Percentiles rank a stretch among this genome's conserved stretches.
Conservation (phyloP, 2,888 invertebrate genomes). For the Philaethria dido region DNA sequence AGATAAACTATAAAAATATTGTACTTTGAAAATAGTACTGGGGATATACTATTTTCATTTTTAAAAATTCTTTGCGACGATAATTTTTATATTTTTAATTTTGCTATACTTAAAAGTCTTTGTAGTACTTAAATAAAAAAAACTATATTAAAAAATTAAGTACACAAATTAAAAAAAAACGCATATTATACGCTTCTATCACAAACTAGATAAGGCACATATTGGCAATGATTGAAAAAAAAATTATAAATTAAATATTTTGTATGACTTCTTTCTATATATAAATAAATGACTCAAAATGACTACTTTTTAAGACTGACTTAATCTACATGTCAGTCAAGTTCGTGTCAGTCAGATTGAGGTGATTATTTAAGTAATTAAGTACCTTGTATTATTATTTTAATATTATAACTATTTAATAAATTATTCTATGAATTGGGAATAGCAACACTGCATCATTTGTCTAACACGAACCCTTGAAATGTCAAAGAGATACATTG, state of each 20-base stretch:
- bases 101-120: slow-evolving; percentile 5
- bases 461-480: no score
- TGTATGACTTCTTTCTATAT: not conserved
- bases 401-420: not conserved
- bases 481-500: no score
- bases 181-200: slow-evolving; percentile 10
- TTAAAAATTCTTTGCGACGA: not conserved
- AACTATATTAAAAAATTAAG: not conserved
- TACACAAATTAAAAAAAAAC: slow-evolving; percentile 15
- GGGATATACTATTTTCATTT: not conserved
- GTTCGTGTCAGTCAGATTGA: not conserved
- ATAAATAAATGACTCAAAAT: slow-evolving; percentile 9
- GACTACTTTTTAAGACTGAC: slow-evolving; percentile 4
- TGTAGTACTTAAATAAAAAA: no score
- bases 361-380: not conserved
- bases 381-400: not conserved
- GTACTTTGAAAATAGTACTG: slow-evolving; percentile 30
- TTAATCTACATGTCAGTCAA: not conserved
- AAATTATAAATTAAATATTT: slow-evolving; percentile 18
- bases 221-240: slow-evolving; percentile 27
- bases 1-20: slow-evolving; percentile 26
- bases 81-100: not conserved
- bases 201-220: slow-evolving; percentile 34
- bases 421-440: not conserved
- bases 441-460: not conserved